phyloP scores from a whole-genome alignment of 2,797 vertebrate species.

The Amphiprion clarkii region DNA sequence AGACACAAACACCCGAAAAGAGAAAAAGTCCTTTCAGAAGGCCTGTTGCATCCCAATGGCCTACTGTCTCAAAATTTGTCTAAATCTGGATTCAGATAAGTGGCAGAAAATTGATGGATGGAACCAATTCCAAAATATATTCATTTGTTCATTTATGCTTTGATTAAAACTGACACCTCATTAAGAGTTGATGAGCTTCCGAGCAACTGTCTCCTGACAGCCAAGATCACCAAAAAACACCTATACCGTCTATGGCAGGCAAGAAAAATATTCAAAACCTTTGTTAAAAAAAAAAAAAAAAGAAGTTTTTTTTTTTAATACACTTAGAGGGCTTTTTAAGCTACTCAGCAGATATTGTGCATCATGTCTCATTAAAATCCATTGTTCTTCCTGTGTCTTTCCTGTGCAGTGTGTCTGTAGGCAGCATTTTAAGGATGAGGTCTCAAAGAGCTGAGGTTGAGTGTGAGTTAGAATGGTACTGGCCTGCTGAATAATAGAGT shows the following conservation, averaged over 20 bases:
- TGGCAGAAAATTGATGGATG: not conserved
- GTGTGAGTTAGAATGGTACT: conserved; percentile 16
- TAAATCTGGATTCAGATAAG: conserved; percentile 1
- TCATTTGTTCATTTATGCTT: not conserved
- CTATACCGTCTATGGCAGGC: not conserved
- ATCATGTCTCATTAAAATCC: conserved; percentile 12
- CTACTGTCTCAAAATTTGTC: too few relatives aligned
- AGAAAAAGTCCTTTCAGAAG: not conserved
- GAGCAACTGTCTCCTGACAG: conserved; percentile 3
- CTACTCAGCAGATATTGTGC: too few relatives aligned
- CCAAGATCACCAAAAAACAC: not conserved
- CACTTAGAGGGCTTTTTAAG: not conserved
- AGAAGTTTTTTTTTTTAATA: not conserved
- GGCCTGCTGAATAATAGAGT: conserved; percentile 42
- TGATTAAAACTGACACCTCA: not conserved
- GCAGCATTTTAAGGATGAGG: conserved; percentile 16
- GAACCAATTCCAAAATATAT: not conserved
- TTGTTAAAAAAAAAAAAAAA: not conserved
- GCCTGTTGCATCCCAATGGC: too few relatives aligned
- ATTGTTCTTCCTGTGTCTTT: conserved; percentile 7
- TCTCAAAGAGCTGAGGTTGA: conserved; percentile 9
- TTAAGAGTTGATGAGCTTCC: not conserved
- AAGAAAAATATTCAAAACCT: not conserved
- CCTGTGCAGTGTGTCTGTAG: not conserved
- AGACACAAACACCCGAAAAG: not conserved